phyloP scores from a whole-genome alignment of 2,797 vertebrate species.

The Mycteria americana region DNA sequence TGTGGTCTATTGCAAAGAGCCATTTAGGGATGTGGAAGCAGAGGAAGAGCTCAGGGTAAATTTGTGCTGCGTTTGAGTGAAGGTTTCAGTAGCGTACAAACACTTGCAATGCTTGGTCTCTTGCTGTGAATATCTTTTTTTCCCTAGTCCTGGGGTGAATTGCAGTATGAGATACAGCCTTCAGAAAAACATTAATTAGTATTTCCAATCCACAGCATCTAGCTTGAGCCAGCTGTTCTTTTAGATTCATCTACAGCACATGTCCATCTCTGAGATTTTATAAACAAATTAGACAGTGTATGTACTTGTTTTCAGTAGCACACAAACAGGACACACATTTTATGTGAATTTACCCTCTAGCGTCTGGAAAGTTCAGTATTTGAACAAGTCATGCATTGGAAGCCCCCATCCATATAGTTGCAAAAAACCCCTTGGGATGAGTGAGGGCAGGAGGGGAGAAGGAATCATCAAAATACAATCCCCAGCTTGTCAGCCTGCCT shows the following conservation, averaged over 20 bases:
- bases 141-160: neutral
- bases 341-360: neutral
- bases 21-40: neutral
- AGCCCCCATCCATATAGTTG: neutral
- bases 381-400: neutral
- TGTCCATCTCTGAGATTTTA: neutral
- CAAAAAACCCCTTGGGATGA: neutral
- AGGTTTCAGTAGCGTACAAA: neutral
- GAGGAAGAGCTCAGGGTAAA: neutral
- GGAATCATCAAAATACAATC: neutral
- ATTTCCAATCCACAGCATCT: neutral
- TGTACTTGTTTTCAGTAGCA: neutral
- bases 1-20: neutral
- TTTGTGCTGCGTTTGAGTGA: slow-evolving; percentile 26
- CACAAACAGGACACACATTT: neutral
- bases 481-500: neutral
- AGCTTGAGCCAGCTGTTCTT: slow-evolving; percentile 24
- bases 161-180: slow-evolving; percentile 3
- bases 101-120: neutral
- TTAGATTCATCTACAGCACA: neutral
- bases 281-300: neutral
- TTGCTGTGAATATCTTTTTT: neutral
- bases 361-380: neutral
- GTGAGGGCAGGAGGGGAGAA: neutral
- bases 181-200: slow-evolving; percentile 47